These are phyloP conservation scores for Cerastoderma edule DNA, from an alignment of 2,888 invertebrate species.

Conservation along the genomic window DNA sequence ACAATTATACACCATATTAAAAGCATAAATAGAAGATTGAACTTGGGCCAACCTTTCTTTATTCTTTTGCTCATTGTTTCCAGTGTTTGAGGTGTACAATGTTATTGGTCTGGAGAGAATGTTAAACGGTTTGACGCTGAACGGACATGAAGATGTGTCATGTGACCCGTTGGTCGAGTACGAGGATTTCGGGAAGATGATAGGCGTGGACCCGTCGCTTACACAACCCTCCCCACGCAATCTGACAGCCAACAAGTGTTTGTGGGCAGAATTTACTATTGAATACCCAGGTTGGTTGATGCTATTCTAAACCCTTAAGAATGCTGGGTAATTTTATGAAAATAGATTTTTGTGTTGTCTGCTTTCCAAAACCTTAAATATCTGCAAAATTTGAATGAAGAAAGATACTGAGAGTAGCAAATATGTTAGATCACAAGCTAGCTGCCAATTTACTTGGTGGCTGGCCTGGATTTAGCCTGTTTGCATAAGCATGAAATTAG, in stretches of 20 bases:
- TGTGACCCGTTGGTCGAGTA: conserved; percentile 67
- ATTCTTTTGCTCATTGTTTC: conserved; percentile 20
- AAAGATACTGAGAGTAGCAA: too few species aligned
- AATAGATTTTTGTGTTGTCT: too few species aligned
- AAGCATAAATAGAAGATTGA: too few species aligned
- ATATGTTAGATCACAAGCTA: too few species aligned
- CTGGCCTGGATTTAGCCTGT: too few species aligned
- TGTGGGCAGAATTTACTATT: conserved; percentile 67
- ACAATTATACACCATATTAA: too few species aligned
- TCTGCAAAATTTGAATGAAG: too few species aligned
- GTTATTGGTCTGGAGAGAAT: conserved; percentile 72
- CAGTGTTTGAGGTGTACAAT: conserved; percentile 72
- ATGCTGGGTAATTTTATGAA: too few species aligned
- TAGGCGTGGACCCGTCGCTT: conserved; percentile 49
- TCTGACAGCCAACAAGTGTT: conserved; percentile 43
- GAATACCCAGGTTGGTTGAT: conserved; percentile 67
- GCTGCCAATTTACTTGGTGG: too few species aligned
- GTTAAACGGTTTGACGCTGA: conserved; percentile 66
- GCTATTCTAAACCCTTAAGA: too few species aligned
- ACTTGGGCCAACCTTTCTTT: neutral
- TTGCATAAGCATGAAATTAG: too few species aligned
- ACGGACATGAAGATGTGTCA: conserved; percentile 66
- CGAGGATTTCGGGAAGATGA: conserved; percentile 63
- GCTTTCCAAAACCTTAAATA: too few species aligned
- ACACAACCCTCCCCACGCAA: conserved; percentile 54